Evolutionary conservation across 2,113 vertebrate genomes (phyloP), one percentile per base, ranked within the genome.

Genomic region (Perognathus longimembris): DNA sequence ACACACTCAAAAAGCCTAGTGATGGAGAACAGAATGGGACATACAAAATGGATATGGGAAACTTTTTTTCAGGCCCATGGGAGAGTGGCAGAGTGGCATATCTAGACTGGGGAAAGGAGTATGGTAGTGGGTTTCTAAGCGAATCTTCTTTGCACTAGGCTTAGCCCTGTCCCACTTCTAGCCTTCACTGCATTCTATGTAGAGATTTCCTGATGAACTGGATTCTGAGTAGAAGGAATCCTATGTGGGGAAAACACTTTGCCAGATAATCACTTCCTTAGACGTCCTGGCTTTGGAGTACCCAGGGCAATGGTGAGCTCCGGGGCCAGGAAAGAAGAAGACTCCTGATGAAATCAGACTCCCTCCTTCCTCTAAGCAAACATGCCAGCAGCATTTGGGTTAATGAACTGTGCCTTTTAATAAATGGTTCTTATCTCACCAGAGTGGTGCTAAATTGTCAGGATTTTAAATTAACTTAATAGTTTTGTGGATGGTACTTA

Each of bases 321-420:
- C 64, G 28, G n/a, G 83, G 89, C 5, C 1, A 73, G 38, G 26
- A 54, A 4, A 70, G 63, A 84, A 81, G 70, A 71, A 5, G n/a
- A 34, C 67, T 77, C 50, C 54, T 22, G 15, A 81, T 79, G 91
- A 89, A 79, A 86, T 84, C 84, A 3, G 92, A 90, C 86, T 90
- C 87, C 5, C 80, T 94, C 97, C 40, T 96, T 97, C 97, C 94
- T 95, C 97, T 95, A 96, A 97, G 98, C 98, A 97, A 98, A 98
- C 97, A 97, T 90, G 97, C 97, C 96, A 94, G 96, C 91, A 97
- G 97, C 97, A 94, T 98, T 98, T 98, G 97, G 97, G 97, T 98
- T 98, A 98, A 98, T 98, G 98, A 98, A 98, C 98, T 98, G 98
- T 97, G 98, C 94, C 97, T 98, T 98, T 98, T 98, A 98, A 98